phyloP scores from a whole-genome alignment of 2,797 vertebrate species.

The Petrocephalus sullivani region DNA sequence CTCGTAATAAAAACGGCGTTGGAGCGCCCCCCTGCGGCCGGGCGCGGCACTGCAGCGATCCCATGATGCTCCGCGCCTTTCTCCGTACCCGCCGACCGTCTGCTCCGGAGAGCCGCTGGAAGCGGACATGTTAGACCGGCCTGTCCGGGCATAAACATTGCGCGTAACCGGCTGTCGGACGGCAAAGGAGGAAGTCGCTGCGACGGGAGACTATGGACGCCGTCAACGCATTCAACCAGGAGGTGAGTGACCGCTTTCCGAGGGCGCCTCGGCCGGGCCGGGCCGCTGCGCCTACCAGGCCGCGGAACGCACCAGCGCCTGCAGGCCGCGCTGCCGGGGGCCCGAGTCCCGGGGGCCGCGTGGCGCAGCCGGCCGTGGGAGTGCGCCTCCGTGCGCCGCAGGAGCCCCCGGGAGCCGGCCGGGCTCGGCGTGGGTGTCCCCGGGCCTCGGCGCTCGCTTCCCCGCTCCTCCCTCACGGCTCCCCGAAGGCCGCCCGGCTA shows the following conservation, averaged over 20 bases:
- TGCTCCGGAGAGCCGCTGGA: slow-evolving; percentile 33
- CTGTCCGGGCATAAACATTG: slow-evolving; percentile 52
- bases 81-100: slow-evolving; percentile 31
- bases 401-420: neutral
- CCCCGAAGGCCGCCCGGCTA: neutral
- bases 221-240: slow-evolving; percentile 73
- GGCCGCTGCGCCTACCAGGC: neutral
- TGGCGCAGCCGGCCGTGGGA: neutral
- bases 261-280: neutral
- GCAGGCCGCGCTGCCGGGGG: neutral
- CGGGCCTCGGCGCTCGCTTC: neutral
- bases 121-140: slow-evolving; percentile 72
- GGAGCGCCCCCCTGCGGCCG: slow-evolving; percentile 39
- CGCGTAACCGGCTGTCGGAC: slow-evolving; percentile 41
- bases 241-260: slow-evolving; percentile 50
- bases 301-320: neutral
- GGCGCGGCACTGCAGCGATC: slow-evolving; percentile 32
- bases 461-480: neutral
- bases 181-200: slow-evolving; percentile 28
- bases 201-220: slow-evolving; percentile 65
- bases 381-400: neutral
- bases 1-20: neutral
- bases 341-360: neutral
- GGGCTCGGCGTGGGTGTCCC: slow-evolving; percentile 17
- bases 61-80: slow-evolving; percentile 61